Evolutionary conservation across 2,113 vertebrate genomes (phyloP).

Genomic region (Nannobrachium achirus): DNA sequence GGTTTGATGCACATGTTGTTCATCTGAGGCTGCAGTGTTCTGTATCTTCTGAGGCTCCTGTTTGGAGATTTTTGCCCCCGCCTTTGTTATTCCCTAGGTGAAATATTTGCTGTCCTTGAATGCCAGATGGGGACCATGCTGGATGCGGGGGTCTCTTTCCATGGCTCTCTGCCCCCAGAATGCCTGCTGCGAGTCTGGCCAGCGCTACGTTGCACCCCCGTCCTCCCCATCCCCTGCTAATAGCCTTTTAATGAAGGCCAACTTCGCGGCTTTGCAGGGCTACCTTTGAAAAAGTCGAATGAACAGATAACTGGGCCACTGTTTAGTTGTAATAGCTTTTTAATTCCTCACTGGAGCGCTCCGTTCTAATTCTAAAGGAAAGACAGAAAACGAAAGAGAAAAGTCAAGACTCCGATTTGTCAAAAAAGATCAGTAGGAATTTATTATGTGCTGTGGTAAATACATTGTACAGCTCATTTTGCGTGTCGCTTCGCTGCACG

Average conservation of each 20-base stretch:
- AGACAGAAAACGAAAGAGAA: conserved; percentile 28
- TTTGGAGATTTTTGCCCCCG: too few relatives aligned
- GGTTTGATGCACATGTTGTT: background rate
- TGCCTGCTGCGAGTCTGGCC: conserved; percentile 16
- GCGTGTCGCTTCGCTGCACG: conserved; percentile 43
- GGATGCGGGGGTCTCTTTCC: conserved; percentile 5
- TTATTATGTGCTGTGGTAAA: conserved; percentile 76
- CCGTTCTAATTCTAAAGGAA: conserved; percentile 29
- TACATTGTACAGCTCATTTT: conserved; percentile 68
- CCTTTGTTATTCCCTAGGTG: conserved; percentile 2
- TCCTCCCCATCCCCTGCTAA: conserved; percentile 25
- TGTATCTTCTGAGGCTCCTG: background rate
- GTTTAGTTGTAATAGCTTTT: conserved; percentile 45
- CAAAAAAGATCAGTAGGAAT: conserved; percentile 80
- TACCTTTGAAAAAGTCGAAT: conserved; percentile 17
- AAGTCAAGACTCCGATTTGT: conserved; percentile 61
- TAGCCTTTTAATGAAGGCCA: conserved; percentile 41
- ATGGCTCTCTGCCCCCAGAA: conserved; percentile 13
- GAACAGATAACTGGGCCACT: conserved; percentile 33
- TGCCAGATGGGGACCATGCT: conserved; percentile 24
- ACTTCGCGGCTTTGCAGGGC: conserved; percentile 32
- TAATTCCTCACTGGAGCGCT: conserved; percentile 18
- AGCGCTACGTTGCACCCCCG: conserved; percentile 11
- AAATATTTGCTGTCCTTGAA: background rate
- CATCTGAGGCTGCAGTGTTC: background rate